phyloP scores from a whole-genome alignment of 2,888 invertebrate genomes.

The Parochlus steinenii region DNA sequence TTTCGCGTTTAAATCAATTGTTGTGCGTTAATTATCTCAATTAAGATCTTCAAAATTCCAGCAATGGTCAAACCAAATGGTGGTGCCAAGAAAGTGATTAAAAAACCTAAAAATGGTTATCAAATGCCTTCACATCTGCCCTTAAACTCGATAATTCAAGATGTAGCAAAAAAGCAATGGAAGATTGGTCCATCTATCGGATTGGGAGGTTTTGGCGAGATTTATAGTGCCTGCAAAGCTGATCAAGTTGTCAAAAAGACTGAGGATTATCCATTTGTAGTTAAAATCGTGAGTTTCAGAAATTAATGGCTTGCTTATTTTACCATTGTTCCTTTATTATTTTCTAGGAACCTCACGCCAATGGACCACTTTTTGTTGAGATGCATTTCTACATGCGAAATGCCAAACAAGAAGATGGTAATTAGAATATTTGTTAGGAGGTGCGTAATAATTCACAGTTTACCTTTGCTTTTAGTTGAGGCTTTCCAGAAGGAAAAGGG shows the following conservation, averaged over 20 bases:
- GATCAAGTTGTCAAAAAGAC: conserved; percentile 35
- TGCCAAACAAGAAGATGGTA: conserved; percentile 52
- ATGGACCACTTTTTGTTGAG: conserved; percentile 90
- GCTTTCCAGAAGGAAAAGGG: conserved; percentile 50
- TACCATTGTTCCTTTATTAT: conserved; percentile 11
- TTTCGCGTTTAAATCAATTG: too few species aligned
- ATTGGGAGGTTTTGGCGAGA: conserved; percentile 85
- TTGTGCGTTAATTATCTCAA: too few species aligned
- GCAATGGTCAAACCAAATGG: background rate
- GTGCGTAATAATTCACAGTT: background rate
- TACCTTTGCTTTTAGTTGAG: conserved; percentile 38
- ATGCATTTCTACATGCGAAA: conserved; percentile 76
- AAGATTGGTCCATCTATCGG: conserved; percentile 75
- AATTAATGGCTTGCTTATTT: conserved; percentile 4
- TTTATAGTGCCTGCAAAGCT: conserved; percentile 62
- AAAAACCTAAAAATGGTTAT: conserved; percentile 10
- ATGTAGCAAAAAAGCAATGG: conserved; percentile 67
- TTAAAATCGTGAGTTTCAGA: conserved; percentile 55
- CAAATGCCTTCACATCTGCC: conserved; percentile 32
- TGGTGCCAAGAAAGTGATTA: background rate
- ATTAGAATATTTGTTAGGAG: conserved; percentile 22
- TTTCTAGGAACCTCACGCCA: conserved; percentile 69
- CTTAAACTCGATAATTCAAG: conserved; percentile 58
- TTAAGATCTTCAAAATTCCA: too few species aligned
- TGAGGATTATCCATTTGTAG: conserved; percentile 46